Percentiles rank a stretch among this genome's conserved stretches.
Conservation (phyloP, 2,888 invertebrate species). For the Hedya salicella region DNA sequence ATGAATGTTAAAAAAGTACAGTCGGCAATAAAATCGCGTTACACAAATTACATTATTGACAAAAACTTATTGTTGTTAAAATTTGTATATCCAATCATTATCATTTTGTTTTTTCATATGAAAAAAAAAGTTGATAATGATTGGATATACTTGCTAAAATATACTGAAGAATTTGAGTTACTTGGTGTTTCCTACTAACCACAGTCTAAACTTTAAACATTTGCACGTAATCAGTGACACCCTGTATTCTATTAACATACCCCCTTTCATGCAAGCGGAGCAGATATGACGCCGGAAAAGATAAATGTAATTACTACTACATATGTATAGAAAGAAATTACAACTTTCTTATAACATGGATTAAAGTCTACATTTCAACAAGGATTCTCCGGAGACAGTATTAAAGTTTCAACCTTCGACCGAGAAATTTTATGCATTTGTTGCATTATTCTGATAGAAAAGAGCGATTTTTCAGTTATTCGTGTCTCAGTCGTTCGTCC, state of each 20-base stretch:
- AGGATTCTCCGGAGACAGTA: not conserved
- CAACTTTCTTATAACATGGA: not conserved
- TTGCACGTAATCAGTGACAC: not conserved
- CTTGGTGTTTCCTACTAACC: no score
- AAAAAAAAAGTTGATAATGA: no score
- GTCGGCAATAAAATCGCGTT: no score
- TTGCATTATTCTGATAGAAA: conserved; percentile 41
- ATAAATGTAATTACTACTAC: conserved; percentile 38
- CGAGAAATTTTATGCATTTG: conserved; percentile 32
- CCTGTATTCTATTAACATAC: not conserved
- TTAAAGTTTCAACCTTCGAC: conserved; percentile 33
- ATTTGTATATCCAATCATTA: no score
- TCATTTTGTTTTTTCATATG: no score
- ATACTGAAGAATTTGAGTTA: no score
- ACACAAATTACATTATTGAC: no score
- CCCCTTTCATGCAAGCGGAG: not conserved
- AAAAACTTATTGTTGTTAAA: no score
- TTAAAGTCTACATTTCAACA: conserved; percentile 8
- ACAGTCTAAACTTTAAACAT: not conserved
- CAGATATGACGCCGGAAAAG: conserved; percentile 22
- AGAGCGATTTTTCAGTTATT: conserved; percentile 23
- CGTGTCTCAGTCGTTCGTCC: conserved; percentile 15
- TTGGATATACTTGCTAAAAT: no score
- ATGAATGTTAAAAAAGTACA: no score
- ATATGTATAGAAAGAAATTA: conserved; percentile 4